Evolutionary conservation across 2,113 vertebrate species (phyloP), one percentile per base, ranked within the genome.

Genomic region (Falco punctatus): DNA sequence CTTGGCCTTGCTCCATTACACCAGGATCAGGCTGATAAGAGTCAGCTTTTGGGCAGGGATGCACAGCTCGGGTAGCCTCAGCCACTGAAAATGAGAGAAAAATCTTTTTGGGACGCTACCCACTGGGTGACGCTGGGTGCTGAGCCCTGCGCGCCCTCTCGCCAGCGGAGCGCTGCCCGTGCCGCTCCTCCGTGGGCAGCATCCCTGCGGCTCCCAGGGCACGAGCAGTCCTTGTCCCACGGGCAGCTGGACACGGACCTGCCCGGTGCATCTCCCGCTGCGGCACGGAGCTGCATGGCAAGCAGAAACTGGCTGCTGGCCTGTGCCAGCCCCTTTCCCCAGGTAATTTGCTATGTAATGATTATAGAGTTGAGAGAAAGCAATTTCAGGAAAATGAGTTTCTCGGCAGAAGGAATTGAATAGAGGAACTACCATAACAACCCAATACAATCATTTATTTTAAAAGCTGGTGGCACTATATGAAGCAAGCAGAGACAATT

Each of bases 121-220:
- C 13, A 22, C 22, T 1, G 0, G 40, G 32, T 30, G 14, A 33
- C 4, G 13, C 49, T 7, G 40, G 48, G 3, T 0, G 1, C 83
- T 0, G 6, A 55, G 38, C 32, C 32, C 62, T 5, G 18, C 2
- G 0, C 13, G 5, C 12, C 57, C 20, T n/a, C 30, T 27, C 7
- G 2, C 44, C 30, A 42, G 67, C 67, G 3, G 35, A n/a, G 4
- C 6, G 0, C 38, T 0, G 3, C 18, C 71, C 0, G 3, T 3
- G 15, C 42, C 62, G 2, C 30, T 8, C 21, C 46, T 4, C 62
- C 32, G 1, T 0, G 7, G 44, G 1, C 24, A 27, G 46, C 15
- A 12, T 17, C 42, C 1, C 3, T 2, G 14, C 4, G 0, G 13
- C 3, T 32, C 51, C 70, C 44, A 2, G 72, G 15, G 13, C 42